These are phyloP conservation scores for Minunthozetes semirufus DNA, from an alignment of 2,888 invertebrate genomes.

Conservation along the genomic window DNA sequence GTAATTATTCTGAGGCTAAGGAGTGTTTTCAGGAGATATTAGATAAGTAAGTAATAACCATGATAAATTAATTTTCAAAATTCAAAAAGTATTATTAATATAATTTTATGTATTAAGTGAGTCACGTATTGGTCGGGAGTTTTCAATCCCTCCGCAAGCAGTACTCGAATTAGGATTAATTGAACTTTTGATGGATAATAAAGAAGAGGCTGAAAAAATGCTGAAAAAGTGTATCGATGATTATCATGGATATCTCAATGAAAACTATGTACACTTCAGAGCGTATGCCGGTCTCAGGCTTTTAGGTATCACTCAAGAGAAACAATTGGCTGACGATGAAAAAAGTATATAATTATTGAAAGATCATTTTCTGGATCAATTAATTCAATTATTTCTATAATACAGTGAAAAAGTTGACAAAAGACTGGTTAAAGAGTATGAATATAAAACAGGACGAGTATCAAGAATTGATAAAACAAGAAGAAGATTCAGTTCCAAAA, in stretches of 20 bases:
- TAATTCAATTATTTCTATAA: too few species aligned
- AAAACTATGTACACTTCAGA: constrained; percentile 36
- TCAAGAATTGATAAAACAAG: too few species aligned
- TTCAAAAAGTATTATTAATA: too few species aligned
- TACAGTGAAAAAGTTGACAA: too few species aligned
- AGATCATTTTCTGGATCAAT: too few species aligned
- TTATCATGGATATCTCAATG: constrained; percentile 34
- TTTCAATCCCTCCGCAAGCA: constrained; percentile 31
- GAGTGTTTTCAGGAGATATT: constrained; percentile 7
- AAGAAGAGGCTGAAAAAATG: constrained; percentile 33
- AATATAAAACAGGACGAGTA: too few species aligned
- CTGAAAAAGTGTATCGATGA: constrained; percentile 34
- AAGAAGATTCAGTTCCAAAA: too few species aligned
- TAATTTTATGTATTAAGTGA: not conserved
- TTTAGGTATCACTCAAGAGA: constrained; percentile 29
- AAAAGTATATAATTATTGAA: not conserved
- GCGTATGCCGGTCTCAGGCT: constrained; percentile 28
- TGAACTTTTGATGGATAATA: constrained; percentile 25
- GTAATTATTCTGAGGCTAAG: constrained; percentile 5
- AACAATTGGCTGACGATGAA: not conserved
- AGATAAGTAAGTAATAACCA: not conserved
- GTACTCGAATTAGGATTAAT: constrained; percentile 36
- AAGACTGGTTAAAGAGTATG: too few species aligned
- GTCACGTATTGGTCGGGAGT: constrained; percentile 19
- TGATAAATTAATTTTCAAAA: not conserved